These are phyloP conservation scores for Halichondria panicea DNA, from an alignment of 37 sponge, comb jelly and placozoan species.

Conservation along the genomic window DNA sequence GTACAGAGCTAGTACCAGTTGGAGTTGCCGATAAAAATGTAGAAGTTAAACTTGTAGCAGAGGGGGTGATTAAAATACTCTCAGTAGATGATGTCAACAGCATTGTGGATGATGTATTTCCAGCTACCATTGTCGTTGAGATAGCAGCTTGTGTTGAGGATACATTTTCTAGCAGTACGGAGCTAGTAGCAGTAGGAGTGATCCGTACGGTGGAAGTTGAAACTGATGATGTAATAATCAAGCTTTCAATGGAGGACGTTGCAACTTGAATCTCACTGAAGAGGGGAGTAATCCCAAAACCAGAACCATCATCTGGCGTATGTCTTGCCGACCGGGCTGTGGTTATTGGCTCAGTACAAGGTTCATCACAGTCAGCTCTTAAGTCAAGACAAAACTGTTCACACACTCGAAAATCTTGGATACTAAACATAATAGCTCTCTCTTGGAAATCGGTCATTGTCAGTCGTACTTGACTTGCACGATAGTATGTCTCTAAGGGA, in stretches of 20 bases:
- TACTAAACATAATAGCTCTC: neutral
- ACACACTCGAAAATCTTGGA: constrained; percentile 30
- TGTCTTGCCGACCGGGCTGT: no score
- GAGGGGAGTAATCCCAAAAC: neutral
- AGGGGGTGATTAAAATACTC: neutral
- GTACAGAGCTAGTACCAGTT: no score
- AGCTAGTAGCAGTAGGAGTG: neutral
- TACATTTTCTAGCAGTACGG: no score
- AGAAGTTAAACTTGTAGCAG: neutral
- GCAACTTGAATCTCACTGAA: neutral
- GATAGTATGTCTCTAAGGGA: constrained; percentile 5
- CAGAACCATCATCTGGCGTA: no score
- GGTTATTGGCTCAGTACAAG: neutral
- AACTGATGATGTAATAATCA: neutral
- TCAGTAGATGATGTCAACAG: neutral
- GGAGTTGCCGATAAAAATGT: neutral
- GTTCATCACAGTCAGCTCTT: neutral
- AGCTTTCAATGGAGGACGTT: neutral
- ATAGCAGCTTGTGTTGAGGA: neutral
- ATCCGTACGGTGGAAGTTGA: neutral
- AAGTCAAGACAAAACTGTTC: neutral
- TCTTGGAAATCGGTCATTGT: neutral
- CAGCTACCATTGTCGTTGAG: neutral
- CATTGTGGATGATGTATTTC: neutral
- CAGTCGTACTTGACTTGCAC: constrained; percentile 15